Conservation (phyloP, 2,888 invertebrate species). For the Cataglyphis cursor region DNA sequence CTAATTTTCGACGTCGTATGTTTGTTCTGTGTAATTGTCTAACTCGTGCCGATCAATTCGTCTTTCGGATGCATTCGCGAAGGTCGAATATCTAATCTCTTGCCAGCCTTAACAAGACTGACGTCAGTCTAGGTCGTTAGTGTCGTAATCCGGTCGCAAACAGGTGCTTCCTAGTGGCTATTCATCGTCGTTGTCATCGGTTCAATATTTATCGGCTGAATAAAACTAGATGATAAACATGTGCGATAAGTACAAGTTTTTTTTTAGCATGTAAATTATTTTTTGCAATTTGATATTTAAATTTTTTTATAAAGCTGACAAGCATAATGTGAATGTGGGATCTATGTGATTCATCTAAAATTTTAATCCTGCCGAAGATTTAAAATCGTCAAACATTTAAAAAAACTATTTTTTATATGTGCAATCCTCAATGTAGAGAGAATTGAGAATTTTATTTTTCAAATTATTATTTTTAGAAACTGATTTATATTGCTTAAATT, state of each 20-base stretch:
- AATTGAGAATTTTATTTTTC: background rate
- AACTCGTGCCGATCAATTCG: slow-evolving; percentile 38
- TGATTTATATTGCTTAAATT: background rate
- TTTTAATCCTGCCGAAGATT: background rate
- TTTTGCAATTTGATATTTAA: background rate
- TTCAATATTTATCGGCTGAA: background rate
- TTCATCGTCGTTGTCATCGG: background rate
- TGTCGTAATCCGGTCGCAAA: slow-evolving; percentile 6
- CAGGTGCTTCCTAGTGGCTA: background rate
- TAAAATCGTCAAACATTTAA: background rate
- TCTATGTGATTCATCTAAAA: background rate
- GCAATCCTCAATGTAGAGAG: background rate
- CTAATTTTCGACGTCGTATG: slow-evolving; percentile 52
- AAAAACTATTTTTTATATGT: background rate
- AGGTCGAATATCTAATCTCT: slow-evolving; percentile 60
- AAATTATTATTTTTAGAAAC: background rate
- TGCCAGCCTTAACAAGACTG: slow-evolving; percentile 71
- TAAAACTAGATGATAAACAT: background rate
- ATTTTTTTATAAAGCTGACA: background rate
- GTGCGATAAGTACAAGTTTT: background rate
- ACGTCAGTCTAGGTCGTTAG: slow-evolving; percentile 53
- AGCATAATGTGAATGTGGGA: background rate
- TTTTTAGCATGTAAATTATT: slow-evolving; percentile 2
- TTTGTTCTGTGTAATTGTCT: slow-evolving; percentile 57
- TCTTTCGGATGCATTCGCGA: slow-evolving; percentile 43